Evolutionary conservation across 2,113 vertebrate species (phyloP), one percentile per base, ranked within the genome.

Genomic region (Sula dactylatra): DNA sequence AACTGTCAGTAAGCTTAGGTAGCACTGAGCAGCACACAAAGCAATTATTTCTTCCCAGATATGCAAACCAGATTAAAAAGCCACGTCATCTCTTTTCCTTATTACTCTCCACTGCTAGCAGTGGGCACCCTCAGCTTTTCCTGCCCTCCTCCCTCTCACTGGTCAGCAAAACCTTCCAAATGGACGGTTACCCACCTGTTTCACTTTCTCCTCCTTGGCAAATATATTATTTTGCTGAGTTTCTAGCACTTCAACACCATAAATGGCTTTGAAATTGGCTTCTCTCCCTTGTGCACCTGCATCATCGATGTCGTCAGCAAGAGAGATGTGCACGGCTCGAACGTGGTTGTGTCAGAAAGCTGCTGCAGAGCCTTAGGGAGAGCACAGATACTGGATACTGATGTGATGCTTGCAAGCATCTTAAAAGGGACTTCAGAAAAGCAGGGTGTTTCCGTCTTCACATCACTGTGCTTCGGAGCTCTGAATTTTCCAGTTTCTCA

Each of bases 291-390:
- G 88, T 90, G 87, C 55, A 96, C 95, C 97, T 87, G 93, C 96
- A 95, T 97, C 96, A 93, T 90, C 95, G n/a, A 50, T 97, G 97
- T 97, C 85, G 90, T 97, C 81, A 95, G 95, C 83, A 91, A 69
- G 82, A 97, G 94, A 61, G 92, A 96, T 95, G 96, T 91, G 91
- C 86, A 90, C 13, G 7, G 92, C 96, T 91, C 36, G 34, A 92
- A 74, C 67, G 2, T 90, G 69, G 86, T 80, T 88, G 90, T 95
- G 81, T 77, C 79, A 73, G 88, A 78, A 92, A 86, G 72, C 90
- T 73, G 94, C 85, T 80, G 87, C 93, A 94, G 88, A 90, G 93
- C 93, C 93, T 91, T 94, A 73, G 90, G 90, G 96, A 97, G 71
- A 88, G 94, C 93, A 84, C 31, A 62, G 87, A 84, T 38, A 45